Conservation (phyloP, 2,888 invertebrate species). For the Eupithecia inturbata region DNA sequence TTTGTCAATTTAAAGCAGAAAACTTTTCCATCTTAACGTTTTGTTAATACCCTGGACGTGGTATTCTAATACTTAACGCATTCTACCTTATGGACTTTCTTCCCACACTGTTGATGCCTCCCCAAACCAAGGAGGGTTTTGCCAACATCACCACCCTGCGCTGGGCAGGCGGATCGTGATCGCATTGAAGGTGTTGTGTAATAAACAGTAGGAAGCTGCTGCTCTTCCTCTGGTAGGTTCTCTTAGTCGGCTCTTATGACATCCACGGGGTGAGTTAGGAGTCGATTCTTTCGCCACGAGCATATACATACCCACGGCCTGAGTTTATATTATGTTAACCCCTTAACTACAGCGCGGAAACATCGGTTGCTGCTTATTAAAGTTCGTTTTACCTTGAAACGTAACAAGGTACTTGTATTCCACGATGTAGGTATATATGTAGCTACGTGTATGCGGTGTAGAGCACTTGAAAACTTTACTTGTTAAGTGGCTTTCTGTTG, state of each 20-base stretch:
- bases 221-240: neutral
- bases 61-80: no score
- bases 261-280: no score
- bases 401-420: slow-evolving; percentile 34
- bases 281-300: no score
- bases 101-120: no score
- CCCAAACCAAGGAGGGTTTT: no score
- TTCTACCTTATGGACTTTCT: no score
- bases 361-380: slow-evolving; percentile 71
- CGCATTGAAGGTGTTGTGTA: neutral
- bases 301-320: neutral
- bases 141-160: no score
- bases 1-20: neutral
- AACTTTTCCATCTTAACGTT: neutral
- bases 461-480: slow-evolving; percentile 44
- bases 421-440: slow-evolving; percentile 19
- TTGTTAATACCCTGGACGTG: neutral
- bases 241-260: neutral
- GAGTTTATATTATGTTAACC: no score
- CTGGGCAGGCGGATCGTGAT: neutral
- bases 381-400: slow-evolving; percentile 60
- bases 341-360: slow-evolving; percentile 54
- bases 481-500: slow-evolving; percentile 39
- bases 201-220: neutral
- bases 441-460: slow-evolving; percentile 36